These are phyloP conservation scores for Dasypogon diadema DNA, from an alignment of 2,888 invertebrate genomes.

Conservation along the genomic window DNA sequence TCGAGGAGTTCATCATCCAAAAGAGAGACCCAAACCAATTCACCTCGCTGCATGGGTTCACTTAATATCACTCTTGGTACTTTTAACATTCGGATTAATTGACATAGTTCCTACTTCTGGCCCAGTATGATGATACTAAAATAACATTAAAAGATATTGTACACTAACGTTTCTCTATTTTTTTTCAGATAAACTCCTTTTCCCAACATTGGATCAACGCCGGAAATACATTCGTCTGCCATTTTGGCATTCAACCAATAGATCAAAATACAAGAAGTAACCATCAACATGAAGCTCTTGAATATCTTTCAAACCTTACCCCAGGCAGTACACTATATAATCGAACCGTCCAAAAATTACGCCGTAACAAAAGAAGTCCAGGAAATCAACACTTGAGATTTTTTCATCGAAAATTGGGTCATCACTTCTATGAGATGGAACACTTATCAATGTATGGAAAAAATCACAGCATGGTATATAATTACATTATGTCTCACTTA, in stretches of 20 bases:
- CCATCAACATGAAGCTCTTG: conserved; percentile 55
- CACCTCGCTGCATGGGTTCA: conserved; percentile 70
- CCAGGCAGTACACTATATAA: conserved; percentile 58
- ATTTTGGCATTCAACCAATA: conserved; percentile 62
- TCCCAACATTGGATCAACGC: conserved; percentile 65
- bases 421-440: conserved; percentile 53
- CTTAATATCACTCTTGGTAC: conserved; percentile 67
- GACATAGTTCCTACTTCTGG: conserved; percentile 71
- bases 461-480: conserved; percentile 48
- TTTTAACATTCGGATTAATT: conserved; percentile 69
- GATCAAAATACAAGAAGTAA: conserved; percentile 53
- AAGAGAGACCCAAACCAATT: conserved; percentile 62
- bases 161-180: too few species aligned
- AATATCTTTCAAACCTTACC: conserved; percentile 59
- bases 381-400: conserved; percentile 53
- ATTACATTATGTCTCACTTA: not conserved
- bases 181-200: conserved; percentile 60
- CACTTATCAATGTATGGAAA: conserved; percentile 29
- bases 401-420: conserved; percentile 55
- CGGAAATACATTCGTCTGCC: conserved; percentile 64
- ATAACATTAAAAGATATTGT: too few species aligned
- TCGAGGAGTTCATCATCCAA: conserved; percentile 53
- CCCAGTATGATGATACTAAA: conserved; percentile 66
- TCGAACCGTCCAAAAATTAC: conserved; percentile 58
- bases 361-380: conserved; percentile 55